Evolutionary conservation across 2,113 vertebrate species (phyloP), one percentile per base, ranked within the genome.

Genomic region (Platysteira castanea): DNA sequence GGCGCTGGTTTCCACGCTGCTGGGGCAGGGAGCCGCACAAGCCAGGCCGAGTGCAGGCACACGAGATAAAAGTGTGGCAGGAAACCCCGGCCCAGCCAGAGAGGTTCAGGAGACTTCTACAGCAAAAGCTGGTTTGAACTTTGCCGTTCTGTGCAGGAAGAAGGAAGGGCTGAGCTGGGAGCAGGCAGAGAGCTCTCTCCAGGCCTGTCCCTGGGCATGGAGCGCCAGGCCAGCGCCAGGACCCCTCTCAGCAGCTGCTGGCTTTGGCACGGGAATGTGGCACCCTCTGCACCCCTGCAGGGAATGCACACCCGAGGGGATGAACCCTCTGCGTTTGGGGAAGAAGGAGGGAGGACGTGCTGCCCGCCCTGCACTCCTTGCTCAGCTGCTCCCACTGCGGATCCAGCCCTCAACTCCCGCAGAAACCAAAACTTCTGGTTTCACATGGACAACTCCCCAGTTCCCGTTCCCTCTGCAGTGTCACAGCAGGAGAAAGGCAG

Each of bases 61-160:
- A 8, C 7, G 3, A 35, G 52, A n/a, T 28, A 41, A 44, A 13
- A 12, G 10, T 54, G 4, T 0, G 0, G n/a, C 76, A 75, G 71
- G 53, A 73, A 87, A 39, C 13, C 15, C 22, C 33, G 37, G n/a
- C 7, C 18, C 37, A 23, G 41, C 8, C 23, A 9, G 50, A 61
- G 56, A 65, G 33, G 18, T 24, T 37, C 42, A 24, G 42, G 14
- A 42, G 15, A 56, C 7, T 61, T 70, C 6, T 9, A 42, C 53
- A 42, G 15, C 26, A 42, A 37, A 57, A 39, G 12, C 6, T 31
- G 17, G 3, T 46, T 84, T 42, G 28, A 95, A 63, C 3, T 27
- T 86, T 84, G 27, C 63, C 7, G 8, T 69, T 87, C 89, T 67
- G 73, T 47, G 24, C 6, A 23, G 60, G 70, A 74, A 57, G 37